Evolutionary conservation across 2,113 vertebrate genomes (phyloP), one percentile per base, ranked within the genome.

Genomic region (Prietella phreatophila): DNA sequence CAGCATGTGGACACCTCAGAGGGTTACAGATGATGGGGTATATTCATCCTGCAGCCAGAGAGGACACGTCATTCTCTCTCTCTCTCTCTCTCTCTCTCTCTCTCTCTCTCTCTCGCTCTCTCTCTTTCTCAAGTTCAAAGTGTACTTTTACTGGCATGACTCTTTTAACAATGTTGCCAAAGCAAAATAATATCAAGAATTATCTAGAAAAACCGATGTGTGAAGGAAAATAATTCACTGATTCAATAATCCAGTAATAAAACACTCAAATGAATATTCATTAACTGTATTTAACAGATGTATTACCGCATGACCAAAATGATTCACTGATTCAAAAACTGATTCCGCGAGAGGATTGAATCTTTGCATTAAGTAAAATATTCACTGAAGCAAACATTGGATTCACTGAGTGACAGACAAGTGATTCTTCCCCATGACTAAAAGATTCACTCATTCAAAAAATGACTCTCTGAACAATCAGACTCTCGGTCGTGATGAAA

Each of bases 111-210:
- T 76, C n/a, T 84, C 84, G 79, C 63, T 83, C 42, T 79, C 71
- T 67, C 50, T 78, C 42, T 80, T 2, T 11, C 50, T 55, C 53
- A 55, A 55, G 53, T 50, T 50, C 50, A 11, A 5, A 61, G 15
- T 53, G 27, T 85, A 56, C 67, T 56, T 87, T 19, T 42, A 71
- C 47, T 71, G 27, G 27, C 56, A 53, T 42, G 61, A 69, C 91
- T 91, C 92, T 61, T 93, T 92, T 93, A 87, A 91, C 81, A 82
- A 60, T 85, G 3, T 33, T 33, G 2, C 30, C 67, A 71, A 71
- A 71, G 33, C 17, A 36, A 71, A 73, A 42, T 30, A 42, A 22
- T 42, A 25, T 22, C 25, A 42, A 42, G 22, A 75, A 11, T 4
- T 4, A 71, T 36, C 19, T 6, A 17, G 17, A 19, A 1, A 73